A percentile compares a stretch with the other conserved stretches of the same genome.
Evolutionary conservation across 2,888 invertebrate species (phyloP).

Genomic region (Eretmocerus hayati): DNA sequence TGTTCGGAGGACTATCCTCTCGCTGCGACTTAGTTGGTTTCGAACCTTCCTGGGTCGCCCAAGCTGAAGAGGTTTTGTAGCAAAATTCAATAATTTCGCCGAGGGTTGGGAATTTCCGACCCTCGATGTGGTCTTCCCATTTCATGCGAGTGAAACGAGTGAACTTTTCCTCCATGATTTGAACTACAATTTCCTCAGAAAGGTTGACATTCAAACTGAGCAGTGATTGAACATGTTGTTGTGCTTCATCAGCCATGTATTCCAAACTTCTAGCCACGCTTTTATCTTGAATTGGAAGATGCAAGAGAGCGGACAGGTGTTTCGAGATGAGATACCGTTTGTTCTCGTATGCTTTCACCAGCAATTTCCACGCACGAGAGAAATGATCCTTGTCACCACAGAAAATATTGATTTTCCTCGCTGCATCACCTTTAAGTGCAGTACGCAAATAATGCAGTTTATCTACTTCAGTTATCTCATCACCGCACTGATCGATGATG

Average conservation of each 20-base stretch:
- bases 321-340: too few species aligned
- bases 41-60: slow-evolving; percentile 5
- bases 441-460: too few species aligned
- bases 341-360: too few species aligned
- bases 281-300: too few species aligned
- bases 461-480: too few species aligned
- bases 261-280: too few species aligned
- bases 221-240: neutral
- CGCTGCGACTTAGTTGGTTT: neutral
- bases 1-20: neutral
- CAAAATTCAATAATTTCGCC: slow-evolving; percentile 10
- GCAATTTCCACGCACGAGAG: too few species aligned
- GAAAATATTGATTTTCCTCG: too few species aligned
- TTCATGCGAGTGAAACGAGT: neutral
- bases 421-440: too few species aligned
- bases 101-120: slow-evolving; percentile 4
- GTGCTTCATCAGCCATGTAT: neutral
- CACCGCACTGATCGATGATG: too few species aligned
- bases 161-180: neutral
- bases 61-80: slow-evolving; percentile 1
- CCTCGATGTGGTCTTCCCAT: neutral
- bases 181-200: neutral
- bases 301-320: too few species aligned
- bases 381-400: too few species aligned
- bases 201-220: neutral